A percentile compares a stretch with the other conserved stretches of the same genome.
Conservation (phyloP, 2,113 vertebrate genomes). For the Oncorhynchus masou region DNA sequence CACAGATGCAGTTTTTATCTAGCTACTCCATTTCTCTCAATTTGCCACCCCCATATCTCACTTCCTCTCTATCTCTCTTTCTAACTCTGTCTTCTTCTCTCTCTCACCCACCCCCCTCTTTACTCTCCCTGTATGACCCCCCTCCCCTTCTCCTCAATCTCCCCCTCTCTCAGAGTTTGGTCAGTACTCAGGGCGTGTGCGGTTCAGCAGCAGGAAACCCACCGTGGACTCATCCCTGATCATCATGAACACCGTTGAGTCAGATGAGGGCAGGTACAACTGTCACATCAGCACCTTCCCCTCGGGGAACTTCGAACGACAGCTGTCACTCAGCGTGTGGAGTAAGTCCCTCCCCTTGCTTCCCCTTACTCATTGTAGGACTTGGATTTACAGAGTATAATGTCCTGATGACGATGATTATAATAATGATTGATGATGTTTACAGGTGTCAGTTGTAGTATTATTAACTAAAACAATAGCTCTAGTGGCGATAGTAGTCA, state of each 20-base stretch:
- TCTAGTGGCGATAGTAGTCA: too few relatives aligned
- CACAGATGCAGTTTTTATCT: neutral
- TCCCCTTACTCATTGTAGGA: neutral
- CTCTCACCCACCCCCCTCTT: neutral
- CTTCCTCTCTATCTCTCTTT: neutral
- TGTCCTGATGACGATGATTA: neutral
- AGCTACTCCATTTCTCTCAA: neutral
- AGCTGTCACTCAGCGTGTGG: slow-evolving; percentile 62
- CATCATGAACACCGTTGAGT: slow-evolving; percentile 55
- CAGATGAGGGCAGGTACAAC: slow-evolving; percentile 63
- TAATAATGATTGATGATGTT: neutral
- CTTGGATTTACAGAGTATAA: neutral
- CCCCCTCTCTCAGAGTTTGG: slow-evolving; percentile 44
- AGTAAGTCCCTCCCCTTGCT: slow-evolving; percentile 59
- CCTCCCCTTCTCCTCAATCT: neutral
- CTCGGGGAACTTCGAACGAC: slow-evolving; percentile 58
- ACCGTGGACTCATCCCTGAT: slow-evolving; percentile 61
- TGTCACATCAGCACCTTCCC: slow-evolving; percentile 68
- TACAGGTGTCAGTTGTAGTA: neutral
- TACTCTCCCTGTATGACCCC: neutral
- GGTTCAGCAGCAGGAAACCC: slow-evolving; percentile 59
- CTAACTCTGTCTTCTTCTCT: neutral
- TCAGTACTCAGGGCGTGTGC: slow-evolving; percentile 47
- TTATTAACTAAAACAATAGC: neutral
- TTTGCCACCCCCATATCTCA: neutral